Evolutionary conservation across 92 coral and sea anemone genomes (phyloP).

Genomic region (Palythoa grandis): DNA sequence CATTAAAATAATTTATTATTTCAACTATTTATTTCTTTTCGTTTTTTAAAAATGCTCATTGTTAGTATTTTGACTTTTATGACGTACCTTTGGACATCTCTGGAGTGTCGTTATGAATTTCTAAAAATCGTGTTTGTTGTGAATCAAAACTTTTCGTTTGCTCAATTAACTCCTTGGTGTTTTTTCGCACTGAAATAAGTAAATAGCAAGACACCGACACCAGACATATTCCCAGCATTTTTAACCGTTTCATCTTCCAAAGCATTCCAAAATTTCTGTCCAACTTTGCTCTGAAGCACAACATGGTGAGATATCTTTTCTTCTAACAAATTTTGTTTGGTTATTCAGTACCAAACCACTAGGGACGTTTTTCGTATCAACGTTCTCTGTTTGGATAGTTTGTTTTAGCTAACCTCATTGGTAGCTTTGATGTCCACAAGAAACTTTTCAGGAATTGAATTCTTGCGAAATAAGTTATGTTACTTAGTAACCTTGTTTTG

Average conservation of each 20-base stretch:
- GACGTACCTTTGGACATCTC: too few relatives aligned
- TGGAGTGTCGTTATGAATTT: too few relatives aligned
- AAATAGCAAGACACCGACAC: neutral
- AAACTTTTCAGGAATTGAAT: neutral
- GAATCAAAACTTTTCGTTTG: neutral
- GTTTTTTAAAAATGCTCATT: too few relatives aligned
- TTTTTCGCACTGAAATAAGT: neutral
- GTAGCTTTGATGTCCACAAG: neutral
- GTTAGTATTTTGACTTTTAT: too few relatives aligned
- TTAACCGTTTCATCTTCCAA: neutral
- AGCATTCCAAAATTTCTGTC: neutral
- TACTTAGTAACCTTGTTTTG: neutral
- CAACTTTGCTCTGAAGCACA: neutral
- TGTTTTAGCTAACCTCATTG: neutral
- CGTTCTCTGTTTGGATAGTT: neutral
- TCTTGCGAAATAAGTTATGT: neutral
- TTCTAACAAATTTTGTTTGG: neutral
- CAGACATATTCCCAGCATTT: neutral
- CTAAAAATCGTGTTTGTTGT: too few relatives aligned
- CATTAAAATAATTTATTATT: too few relatives aligned
- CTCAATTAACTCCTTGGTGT: neutral
- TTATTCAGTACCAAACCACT: neutral
- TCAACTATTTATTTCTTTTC: too few relatives aligned
- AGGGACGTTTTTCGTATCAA: neutral
- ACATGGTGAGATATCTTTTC: neutral